Conservation (phyloP, 2,113 vertebrate species). For the Cottus gobio region DNA sequence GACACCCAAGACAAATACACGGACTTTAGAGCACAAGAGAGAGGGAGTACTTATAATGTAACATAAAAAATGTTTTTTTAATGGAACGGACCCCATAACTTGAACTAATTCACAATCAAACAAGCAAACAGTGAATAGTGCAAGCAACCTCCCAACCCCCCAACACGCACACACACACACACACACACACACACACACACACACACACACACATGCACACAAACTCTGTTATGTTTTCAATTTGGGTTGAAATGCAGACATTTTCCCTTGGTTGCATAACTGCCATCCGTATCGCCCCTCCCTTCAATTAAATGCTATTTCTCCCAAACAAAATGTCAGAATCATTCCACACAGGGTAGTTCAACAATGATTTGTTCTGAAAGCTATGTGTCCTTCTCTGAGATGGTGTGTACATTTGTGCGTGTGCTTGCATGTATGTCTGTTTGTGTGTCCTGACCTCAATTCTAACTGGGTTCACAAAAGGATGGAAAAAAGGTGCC, state of each 20-base stretch:
- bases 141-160: conserved; percentile 28
- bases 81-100: conserved; percentile 29
- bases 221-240: conserved; percentile 82
- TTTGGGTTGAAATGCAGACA: conserved; percentile 81
- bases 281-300: conserved; percentile 76
- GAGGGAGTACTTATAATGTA: conserved; percentile 15
- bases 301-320: conserved; percentile 84
- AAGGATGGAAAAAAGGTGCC: conserved; percentile 74
- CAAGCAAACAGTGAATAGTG: conserved; percentile 44
- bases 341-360: conserved; percentile 77
- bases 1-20: not conserved
- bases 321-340: conserved; percentile 85
- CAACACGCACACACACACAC: conserved; percentile 28
- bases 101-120: conserved; percentile 59
- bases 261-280: conserved; percentile 80
- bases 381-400: conserved; percentile 79
- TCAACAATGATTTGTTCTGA: conserved; percentile 84
- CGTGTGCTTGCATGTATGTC: conserved; percentile 37
- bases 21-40: not conserved
- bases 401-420: conserved; percentile 60
- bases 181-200: conserved; percentile 30
- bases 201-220: conserved; percentile 52
- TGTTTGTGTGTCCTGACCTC: conserved; percentile 76
- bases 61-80: conserved; percentile 40
- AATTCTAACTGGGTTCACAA: conserved; percentile 76